Evolutionary conservation across 2,888 invertebrate species (phyloP), one percentile per base, ranked within the genome.

Genomic region (Agrypnus murinus): DNA sequence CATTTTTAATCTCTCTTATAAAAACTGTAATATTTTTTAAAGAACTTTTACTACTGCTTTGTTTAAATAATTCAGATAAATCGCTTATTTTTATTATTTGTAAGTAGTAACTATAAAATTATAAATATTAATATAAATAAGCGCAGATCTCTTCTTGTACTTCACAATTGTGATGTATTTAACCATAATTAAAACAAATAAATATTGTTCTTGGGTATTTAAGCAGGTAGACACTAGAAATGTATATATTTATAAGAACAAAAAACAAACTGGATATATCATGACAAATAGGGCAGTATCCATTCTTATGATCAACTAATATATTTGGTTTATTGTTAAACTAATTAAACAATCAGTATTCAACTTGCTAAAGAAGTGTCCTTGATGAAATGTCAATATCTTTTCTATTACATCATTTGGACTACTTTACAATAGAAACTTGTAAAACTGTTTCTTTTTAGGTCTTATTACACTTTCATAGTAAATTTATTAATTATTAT

Each of bases 191-290:
- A 69, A 69, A 62, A 68, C 31, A 38, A 69, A 60, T 70, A 70
- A 69, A 60, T 70, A 70, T 66, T 66, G 62, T 71, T 71, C 66
- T 62, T 71, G 71, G 71, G 71, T 71, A 71, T 66, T 71, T 71
- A 71, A 71, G 71, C 63, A 71, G 67, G 71, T 71, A 71, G 64
- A 67, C 63, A 57, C 48, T 67, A 67, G 69, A 62, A 64, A 38
- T 71, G 71, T 71, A 71, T 48, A 71, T 71, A 71, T 34, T 71
- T 66, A 62, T 66, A 63, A 53, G 58, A 60, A 65, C 43, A 59
- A 60, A 45, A 46, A 15, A 12, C 46, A 46, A 25, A 58, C 34
- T 48, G 57, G 38, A 59, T 40, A 66, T 66, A 68, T 66, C 60
- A 66, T 36, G 62, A 58, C 58, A 69, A 43, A 65, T 63, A 69